Conservation (phyloP, 1,140 invertebrate species). For the Bilobella aurantiaca region DNA sequence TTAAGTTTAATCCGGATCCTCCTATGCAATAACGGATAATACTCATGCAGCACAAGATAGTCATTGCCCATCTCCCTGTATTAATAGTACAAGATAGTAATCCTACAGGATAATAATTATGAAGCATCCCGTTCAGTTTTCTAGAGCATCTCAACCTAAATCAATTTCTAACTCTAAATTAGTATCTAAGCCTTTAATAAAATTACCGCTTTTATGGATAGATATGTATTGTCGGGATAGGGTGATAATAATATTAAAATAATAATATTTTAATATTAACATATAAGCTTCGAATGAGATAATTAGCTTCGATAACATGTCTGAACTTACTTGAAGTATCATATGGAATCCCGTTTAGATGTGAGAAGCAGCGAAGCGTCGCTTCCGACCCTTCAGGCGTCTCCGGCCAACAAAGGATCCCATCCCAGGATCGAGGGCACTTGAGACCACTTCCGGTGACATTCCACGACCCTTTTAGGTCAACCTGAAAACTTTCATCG, state of each 20-base stretch:
- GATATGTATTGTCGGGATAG: too few relatives aligned
- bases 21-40: too few relatives aligned
- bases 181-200: background rate
- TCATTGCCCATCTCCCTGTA: too few relatives aligned
- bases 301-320: too few relatives aligned
- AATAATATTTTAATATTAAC: background rate
- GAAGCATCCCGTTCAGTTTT: too few relatives aligned
- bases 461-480: background rate
- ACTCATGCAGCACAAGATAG: too few relatives aligned
- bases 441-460: background rate
- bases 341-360: slow-evolving; percentile 63
- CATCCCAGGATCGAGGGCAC: slow-evolving; percentile 47
- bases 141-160: too few relatives aligned
- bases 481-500: background rate
- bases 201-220: background rate
- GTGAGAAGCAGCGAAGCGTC: slow-evolving; percentile 58
- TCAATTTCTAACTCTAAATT: background rate
- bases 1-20: too few relatives aligned
- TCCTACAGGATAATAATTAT: too few relatives aligned
- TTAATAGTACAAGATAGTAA: too few relatives aligned
- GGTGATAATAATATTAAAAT: background rate
- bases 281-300: background rate
- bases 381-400: slow-evolving; percentile 53
- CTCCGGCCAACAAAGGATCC: slow-evolving; percentile 64
- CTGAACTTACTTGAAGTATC: slow-evolving; percentile 47